Conservation (phyloP, 2,113 vertebrate genomes). For the Oryzias woworae region DNA sequence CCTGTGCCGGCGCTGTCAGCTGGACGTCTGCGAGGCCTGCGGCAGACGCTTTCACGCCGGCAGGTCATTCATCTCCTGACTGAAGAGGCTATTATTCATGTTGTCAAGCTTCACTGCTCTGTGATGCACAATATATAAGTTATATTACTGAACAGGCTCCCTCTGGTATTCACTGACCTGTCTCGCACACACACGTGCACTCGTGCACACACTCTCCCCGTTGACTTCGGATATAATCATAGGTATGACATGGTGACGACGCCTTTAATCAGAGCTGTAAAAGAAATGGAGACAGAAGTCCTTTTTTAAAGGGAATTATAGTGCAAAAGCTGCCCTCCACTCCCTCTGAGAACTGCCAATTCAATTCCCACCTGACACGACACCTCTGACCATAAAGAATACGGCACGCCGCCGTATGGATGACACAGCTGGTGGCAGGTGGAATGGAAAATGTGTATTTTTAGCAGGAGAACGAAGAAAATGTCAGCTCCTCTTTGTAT, state of each 20-base stretch:
- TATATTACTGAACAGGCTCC: constrained; percentile 43
- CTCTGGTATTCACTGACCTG: constrained; percentile 44
- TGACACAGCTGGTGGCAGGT: constrained; percentile 30
- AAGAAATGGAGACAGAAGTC: constrained; percentile 37
- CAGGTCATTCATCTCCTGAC: constrained; percentile 24
- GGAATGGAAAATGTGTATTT: constrained; percentile 5
- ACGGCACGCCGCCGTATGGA: constrained; percentile 35
- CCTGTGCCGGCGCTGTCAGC: constrained; percentile 1
- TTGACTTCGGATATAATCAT: constrained; percentile 54
- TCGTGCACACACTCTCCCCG: not conserved
- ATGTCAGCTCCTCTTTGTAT: not conserved
- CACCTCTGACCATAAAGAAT: constrained; percentile 37
- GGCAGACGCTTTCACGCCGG: not conserved
- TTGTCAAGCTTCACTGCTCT: constrained; percentile 49
- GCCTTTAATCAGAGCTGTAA: constrained; percentile 59
- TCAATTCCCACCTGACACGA: constrained; percentile 58
- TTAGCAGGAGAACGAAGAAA: not conserved
- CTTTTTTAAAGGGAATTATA: constrained; percentile 25
- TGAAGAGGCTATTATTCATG: constrained; percentile 53
- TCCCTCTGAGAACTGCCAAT: constrained; percentile 16
- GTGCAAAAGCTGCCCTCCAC: constrained; percentile 21
- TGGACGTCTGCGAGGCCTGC: constrained; percentile 1
- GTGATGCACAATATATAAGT: constrained; percentile 40
- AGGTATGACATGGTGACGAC: constrained; percentile 47
- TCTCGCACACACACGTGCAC: constrained; percentile 21